Evolutionary conservation across 1,140 invertebrate genomes (phyloP).

Genomic region (Copidosoma floridanum): DNA sequence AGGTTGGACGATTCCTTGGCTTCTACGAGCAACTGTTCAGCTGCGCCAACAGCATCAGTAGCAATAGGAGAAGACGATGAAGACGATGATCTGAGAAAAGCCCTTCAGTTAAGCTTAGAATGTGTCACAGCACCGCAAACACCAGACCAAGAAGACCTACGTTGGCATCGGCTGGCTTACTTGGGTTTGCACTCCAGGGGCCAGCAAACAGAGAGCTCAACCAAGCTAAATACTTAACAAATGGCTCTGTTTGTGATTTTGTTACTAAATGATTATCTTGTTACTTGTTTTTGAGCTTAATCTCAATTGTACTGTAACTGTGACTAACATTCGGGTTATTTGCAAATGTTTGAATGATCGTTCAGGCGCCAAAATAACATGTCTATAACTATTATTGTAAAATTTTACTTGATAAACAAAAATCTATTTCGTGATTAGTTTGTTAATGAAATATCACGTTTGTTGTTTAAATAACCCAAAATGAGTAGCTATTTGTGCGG

Average conservation of each 20-base stretch:
- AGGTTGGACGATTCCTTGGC: conserved; percentile 35
- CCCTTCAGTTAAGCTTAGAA: conserved; percentile 60
- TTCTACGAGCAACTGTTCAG: conserved; percentile 19
- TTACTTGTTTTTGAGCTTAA: conserved; percentile 25
- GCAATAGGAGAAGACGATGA: conserved; percentile 42
- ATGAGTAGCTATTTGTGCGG: too few species aligned
- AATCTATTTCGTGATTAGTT: conserved; percentile 26
- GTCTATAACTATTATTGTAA: conserved; percentile 14
- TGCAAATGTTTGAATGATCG: not conserved
- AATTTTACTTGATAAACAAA: conserved; percentile 20
- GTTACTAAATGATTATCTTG: conserved; percentile 24
- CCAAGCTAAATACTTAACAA: conserved; percentile 51
- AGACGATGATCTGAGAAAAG: conserved; percentile 56
- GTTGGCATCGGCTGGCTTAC: conserved; percentile 42
- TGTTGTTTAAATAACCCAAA: too few species aligned
- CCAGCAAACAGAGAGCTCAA: conserved; percentile 41
- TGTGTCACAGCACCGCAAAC: conserved; percentile 51
- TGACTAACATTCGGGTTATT: conserved; percentile 11
- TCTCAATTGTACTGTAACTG: conserved; percentile 16
- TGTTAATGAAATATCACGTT: conserved; percentile 15
- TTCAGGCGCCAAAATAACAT: conserved; percentile 13
- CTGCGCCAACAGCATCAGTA: conserved; percentile 9
- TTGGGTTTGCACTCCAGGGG: conserved; percentile 35
- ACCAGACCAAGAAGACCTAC: conserved; percentile 49
- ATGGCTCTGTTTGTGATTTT: conserved; percentile 14